Evolutionary conservation across 2,797 vertebrate species (phyloP).

Genomic region (Halcyon chelicuti): DNA sequence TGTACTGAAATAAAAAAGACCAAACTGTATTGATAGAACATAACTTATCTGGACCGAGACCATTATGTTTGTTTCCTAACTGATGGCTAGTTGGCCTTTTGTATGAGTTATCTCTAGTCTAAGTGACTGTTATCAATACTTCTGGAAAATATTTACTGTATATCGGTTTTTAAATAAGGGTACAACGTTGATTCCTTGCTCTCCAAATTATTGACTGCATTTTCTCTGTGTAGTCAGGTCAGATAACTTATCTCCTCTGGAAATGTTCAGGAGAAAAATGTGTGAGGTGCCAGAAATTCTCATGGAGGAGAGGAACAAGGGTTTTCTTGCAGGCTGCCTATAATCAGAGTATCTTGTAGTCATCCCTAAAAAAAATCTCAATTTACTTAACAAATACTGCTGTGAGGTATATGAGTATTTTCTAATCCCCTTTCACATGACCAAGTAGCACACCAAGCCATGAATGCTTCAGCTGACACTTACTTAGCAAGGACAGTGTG

Average conservation of each 20-base stretch:
- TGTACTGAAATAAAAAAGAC: neutral
- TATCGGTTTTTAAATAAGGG: constrained; percentile 75
- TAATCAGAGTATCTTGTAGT: neutral
- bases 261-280: neutral
- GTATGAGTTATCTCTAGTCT: constrained; percentile 17
- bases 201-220: constrained; percentile 5
- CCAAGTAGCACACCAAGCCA: neutral
- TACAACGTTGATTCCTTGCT: constrained; percentile 54
- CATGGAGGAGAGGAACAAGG: neutral
- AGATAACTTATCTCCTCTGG: neutral
- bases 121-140: neutral
- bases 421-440: neutral
- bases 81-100: neutral
- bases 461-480: fast-evolving
- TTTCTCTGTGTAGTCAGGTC: neutral
- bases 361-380: neutral
- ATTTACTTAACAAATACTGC: neutral
- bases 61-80: neutral
- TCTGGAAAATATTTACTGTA: constrained; percentile 52
- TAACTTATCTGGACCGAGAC: neutral
- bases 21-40: neutral
- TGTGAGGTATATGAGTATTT: neutral
- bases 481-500: neutral
- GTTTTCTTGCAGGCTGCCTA: neutral
- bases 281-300: neutral